Percentiles rank a stretch among this genome's conserved stretches.
phyloP scores from a whole-genome alignment of 2,888 invertebrate genomes.

The Ormyrus thymus region DNA sequence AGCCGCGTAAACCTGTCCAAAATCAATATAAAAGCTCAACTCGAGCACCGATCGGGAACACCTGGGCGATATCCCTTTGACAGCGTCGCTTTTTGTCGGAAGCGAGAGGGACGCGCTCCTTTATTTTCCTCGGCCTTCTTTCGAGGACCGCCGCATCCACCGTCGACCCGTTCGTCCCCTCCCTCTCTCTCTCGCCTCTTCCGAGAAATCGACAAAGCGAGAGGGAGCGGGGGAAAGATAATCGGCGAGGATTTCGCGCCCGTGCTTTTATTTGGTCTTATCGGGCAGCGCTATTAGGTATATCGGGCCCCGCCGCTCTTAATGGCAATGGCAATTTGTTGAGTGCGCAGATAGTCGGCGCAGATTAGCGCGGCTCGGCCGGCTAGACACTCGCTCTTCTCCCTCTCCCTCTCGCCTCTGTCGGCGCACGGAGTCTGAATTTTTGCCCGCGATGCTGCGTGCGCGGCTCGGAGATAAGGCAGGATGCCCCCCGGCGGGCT shows the following conservation, averaged over 20 bases:
- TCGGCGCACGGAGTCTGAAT: not conserved
- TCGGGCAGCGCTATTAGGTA: slow-evolving; percentile 39
- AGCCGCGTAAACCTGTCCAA: not conserved
- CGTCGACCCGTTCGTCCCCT: not conserved
- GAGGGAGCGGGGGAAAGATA: slow-evolving; percentile 9
- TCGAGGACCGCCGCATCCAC: too few relatives aligned
- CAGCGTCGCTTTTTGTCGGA: slow-evolving; percentile 33
- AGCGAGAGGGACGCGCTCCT: not conserved
- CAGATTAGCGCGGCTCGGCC: not conserved
- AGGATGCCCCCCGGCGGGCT: too few relatives aligned
- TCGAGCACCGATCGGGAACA: not conserved
- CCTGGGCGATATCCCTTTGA: slow-evolving; percentile 49
- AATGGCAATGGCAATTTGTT: slow-evolving; percentile 47
- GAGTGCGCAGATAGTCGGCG: slow-evolving; percentile 16
- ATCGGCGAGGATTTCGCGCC: slow-evolving; percentile 31
- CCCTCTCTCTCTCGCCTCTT: slow-evolving; percentile 5
- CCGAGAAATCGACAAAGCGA: slow-evolving; percentile 21
- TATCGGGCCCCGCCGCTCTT: slow-evolving; percentile 21
- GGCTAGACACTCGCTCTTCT: too few relatives aligned
- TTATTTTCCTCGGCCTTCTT: not conserved
- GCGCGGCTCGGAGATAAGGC: not conserved
- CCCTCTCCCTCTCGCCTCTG: too few relatives aligned
- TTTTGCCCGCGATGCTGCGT: not conserved
- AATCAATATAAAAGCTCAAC: not conserved
- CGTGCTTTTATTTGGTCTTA: slow-evolving; percentile 36